Evolutionary conservation across 2,888 invertebrate species (phyloP).

Genomic region (Monopis laevigella): DNA sequence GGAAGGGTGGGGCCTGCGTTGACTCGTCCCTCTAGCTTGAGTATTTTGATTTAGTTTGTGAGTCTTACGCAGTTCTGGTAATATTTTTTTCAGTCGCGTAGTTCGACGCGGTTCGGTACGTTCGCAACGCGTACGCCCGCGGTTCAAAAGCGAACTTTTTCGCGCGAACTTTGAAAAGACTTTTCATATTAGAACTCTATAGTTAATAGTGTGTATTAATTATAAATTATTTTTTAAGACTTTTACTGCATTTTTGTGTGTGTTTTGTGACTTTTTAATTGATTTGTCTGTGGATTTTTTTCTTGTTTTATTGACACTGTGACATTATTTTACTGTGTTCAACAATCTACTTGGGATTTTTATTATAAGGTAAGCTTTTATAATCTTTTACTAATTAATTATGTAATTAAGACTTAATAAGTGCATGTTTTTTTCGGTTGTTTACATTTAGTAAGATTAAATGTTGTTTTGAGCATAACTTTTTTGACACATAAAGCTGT

Average conservation of each 20-base stretch:
- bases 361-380: constrained; percentile 4
- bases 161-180: constrained; percentile 32
- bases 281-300: constrained; percentile 7
- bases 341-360: constrained; percentile 4
- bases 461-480: too few relatives aligned
- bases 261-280: constrained; percentile 4
- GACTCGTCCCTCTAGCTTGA: constrained; percentile 61
- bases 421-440: too few relatives aligned
- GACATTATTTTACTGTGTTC: background rate
- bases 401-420: too few relatives aligned
- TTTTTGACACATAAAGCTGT: too few relatives aligned
- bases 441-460: too few relatives aligned
- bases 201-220: constrained; percentile 1
- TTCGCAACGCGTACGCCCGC: constrained; percentile 1
- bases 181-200: constrained; percentile 23
- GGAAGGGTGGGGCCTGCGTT: constrained; percentile 58
- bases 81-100: constrained; percentile 64
- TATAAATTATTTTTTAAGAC: background rate
- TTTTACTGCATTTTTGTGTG: constrained; percentile 1
- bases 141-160: constrained; percentile 32
- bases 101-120: constrained; percentile 52
- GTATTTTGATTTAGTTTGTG: constrained; percentile 68
- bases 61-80: constrained; percentile 64
- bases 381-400: background rate
- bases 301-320: constrained; percentile 5